A percentile compares a stretch with the other conserved stretches of the same genome.
Conservation (phyloP, 2,113 vertebrate genomes). For the Brachyistius frenatus region DNA sequence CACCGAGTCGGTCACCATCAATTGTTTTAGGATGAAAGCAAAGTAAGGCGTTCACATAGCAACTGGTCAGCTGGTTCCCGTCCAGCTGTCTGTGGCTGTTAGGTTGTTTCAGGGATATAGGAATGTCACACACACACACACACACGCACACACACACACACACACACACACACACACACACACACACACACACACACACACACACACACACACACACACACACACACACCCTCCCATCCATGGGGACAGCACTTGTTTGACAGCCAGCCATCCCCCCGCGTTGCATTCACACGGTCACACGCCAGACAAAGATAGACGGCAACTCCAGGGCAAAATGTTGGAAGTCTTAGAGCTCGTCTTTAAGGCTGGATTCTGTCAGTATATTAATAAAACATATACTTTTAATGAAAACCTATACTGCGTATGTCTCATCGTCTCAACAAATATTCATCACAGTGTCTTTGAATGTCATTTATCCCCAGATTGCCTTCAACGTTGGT, state of each 20-base stretch:
- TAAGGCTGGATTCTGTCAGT: no score
- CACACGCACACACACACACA: no score
- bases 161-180: background rate
- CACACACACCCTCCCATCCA: slow-evolving; percentile 3
- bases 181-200: slow-evolving; percentile 3
- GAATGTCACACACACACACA: slow-evolving; percentile 54
- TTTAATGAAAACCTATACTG: no score
- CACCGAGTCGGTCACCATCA: slow-evolving; percentile 54
- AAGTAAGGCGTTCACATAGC: slow-evolving; percentile 73
- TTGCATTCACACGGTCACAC: slow-evolving; percentile 14
- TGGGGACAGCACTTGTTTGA: slow-evolving; percentile 38
- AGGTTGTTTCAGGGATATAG: slow-evolving; percentile 51
- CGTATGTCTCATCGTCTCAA: no score
- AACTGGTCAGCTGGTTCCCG: slow-evolving; percentile 76
- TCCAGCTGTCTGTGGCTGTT: slow-evolving; percentile 72
- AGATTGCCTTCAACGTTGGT: no score
- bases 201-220: no score
- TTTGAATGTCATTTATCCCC: no score
- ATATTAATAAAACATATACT: no score
- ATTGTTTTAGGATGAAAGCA: slow-evolving; percentile 70
- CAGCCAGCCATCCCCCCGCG: slow-evolving; percentile 4
- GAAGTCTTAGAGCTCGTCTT: background rate
- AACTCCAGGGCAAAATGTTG: slow-evolving; percentile 19
- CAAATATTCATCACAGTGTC: no score
- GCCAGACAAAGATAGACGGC: slow-evolving; percentile 35